phyloP scores from a whole-genome alignment of 2,113 vertebrate genomes.

The Salminus brasiliensis region DNA sequence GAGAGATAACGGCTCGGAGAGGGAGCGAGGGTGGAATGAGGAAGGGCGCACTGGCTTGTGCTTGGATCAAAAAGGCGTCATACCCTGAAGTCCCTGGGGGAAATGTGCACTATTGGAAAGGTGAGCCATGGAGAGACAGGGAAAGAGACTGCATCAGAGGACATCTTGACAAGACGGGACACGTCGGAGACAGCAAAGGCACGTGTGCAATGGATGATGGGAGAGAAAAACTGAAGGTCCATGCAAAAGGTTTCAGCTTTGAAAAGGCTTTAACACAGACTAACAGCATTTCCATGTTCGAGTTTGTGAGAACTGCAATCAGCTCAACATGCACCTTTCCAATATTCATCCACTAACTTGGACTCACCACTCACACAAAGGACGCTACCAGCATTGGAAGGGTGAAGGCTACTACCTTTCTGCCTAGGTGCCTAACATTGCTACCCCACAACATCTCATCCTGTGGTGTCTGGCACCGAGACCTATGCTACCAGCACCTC shows the following conservation, averaged over 20 bases:
- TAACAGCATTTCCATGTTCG: too few relatives aligned
- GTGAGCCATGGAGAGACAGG: constrained; percentile 6
- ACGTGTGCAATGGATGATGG: neutral
- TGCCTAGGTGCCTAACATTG: too few relatives aligned
- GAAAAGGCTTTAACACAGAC: neutral
- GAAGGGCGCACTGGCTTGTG: constrained; percentile 76
- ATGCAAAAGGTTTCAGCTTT: neutral
- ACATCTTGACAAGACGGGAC: neutral
- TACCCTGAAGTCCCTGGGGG: constrained; percentile 65
- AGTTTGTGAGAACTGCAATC: too few relatives aligned
- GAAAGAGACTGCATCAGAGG: constrained; percentile 1
- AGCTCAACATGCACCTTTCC: too few relatives aligned
- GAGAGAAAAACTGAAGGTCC: neutral
- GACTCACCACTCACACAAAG: too few relatives aligned
- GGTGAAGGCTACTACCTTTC: too few relatives aligned
- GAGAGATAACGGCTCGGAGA: constrained; percentile 7
- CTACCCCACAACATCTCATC: too few relatives aligned
- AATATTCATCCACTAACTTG: too few relatives aligned
- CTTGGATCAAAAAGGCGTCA: constrained; percentile 49
- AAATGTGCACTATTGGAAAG: constrained; percentile 57
- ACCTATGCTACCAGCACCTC: too few relatives aligned
- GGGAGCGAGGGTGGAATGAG: constrained; percentile 68
- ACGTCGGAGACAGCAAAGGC: neutral
- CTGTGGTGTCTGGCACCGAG: too few relatives aligned
- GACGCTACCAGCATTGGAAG: too few relatives aligned